phyloP scores from a whole-genome alignment of 2,888 invertebrate species.

The Trilocha varians region DNA sequence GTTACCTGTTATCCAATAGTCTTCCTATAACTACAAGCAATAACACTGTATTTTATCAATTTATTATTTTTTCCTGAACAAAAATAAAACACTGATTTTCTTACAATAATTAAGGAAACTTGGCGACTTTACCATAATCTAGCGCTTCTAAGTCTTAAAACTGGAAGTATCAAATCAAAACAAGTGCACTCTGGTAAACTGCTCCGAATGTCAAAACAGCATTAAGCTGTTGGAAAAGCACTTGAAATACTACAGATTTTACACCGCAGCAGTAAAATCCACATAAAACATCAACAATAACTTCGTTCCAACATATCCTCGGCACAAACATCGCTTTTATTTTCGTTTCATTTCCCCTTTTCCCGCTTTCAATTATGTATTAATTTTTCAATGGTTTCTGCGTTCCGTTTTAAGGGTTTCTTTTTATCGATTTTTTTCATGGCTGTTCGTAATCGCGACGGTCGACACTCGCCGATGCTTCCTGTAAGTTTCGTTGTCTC shows the following conservation, averaged over 20 bases:
- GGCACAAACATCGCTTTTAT: conserved; percentile 30
- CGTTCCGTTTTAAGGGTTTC: conserved; percentile 60
- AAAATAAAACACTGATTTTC: neutral
- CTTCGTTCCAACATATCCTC: conserved; percentile 3
- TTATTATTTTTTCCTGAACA: too few relatives aligned
- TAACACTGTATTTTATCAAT: too few relatives aligned
- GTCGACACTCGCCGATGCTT: conserved; percentile 57
- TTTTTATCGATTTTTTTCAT: conserved; percentile 64
- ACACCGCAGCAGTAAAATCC: neutral
- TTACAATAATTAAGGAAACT: too few relatives aligned
- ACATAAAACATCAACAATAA: conserved; percentile 4
- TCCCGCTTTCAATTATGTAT: conserved; percentile 38
- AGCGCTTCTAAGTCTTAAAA: too few relatives aligned
- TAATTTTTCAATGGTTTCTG: conserved; percentile 37
- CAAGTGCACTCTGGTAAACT: too few relatives aligned
- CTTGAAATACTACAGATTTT: neutral
- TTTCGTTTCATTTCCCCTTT: conserved; percentile 31
- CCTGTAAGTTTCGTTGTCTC: conserved; percentile 62
- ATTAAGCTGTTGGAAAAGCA: neutral
- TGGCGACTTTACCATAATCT: too few relatives aligned
- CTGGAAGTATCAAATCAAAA: too few relatives aligned
- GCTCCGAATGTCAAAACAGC: neutral
- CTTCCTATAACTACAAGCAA: too few relatives aligned
- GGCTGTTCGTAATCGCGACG: conserved; percentile 56
- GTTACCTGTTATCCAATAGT: too few relatives aligned